These are phyloP conservation scores for Pristionchus maxplancki DNA, from an alignment of 2,888 invertebrate genomes.

Conservation along the genomic window DNA sequence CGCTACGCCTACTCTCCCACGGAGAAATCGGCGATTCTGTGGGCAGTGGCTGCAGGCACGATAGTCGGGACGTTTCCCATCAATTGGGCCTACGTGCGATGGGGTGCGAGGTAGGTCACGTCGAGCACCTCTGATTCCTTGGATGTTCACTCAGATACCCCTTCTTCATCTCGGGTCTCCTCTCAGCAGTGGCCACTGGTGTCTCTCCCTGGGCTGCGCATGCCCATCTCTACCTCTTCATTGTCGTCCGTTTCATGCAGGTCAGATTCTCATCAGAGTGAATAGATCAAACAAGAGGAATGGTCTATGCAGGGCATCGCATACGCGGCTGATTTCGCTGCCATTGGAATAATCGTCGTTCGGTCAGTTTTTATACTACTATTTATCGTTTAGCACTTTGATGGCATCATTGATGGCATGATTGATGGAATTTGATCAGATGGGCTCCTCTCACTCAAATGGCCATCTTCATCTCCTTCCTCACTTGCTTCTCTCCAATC, in stretches of 20 bases:
- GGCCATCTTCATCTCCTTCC: constrained; percentile 70
- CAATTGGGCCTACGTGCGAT: constrained; percentile 67
- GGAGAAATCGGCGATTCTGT: constrained; percentile 66
- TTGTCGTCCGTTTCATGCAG: constrained; percentile 61
- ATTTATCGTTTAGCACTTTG: background rate
- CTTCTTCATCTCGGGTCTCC: constrained; percentile 65
- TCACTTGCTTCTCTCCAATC: constrained; percentile 72
- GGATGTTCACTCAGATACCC: constrained; percentile 56
- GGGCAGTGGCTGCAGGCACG: constrained; percentile 70
- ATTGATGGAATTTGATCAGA: constrained; percentile 50
- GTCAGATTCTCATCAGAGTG: no score
- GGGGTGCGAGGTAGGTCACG: constrained; percentile 61
- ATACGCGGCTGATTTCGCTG: constrained; percentile 54
- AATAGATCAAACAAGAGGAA: no score
- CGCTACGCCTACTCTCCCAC: constrained; percentile 65
- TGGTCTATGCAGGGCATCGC: constrained; percentile 47
- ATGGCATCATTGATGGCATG: no score
- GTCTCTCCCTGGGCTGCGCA: constrained; percentile 61
- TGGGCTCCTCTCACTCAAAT: constrained; percentile 73
- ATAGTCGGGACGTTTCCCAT: constrained; percentile 71
- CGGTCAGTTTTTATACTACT: background rate
- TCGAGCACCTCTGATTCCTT: background rate
- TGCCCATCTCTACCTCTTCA: constrained; percentile 53
- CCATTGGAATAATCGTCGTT: constrained; percentile 52
- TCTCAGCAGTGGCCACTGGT: constrained; percentile 60